A percentile compares a stretch with the other conserved stretches of the same genome.
These are phyloP conservation scores for Odontocerum albicorne DNA, from an alignment of 2,888 invertebrate species.

Conservation along the genomic window DNA sequence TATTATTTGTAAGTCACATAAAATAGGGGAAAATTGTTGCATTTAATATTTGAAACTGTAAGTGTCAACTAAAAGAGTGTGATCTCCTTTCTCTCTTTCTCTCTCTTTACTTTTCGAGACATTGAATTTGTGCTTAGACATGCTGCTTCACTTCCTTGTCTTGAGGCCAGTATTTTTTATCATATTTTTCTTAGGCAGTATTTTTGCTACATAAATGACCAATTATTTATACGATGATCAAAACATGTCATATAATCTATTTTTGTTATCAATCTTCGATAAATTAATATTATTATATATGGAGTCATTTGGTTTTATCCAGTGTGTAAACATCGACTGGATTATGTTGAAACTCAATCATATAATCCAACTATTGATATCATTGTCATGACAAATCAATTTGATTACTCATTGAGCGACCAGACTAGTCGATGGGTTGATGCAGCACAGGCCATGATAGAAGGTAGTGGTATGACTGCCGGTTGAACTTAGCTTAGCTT, in stretches of 20 bases:
- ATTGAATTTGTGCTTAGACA: no score
- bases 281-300: conserved; percentile 6
- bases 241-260: conserved; percentile 10
- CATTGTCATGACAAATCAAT: neutral
- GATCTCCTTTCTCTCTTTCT: no score
- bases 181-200: no score
- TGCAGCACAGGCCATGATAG: neutral
- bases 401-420: neutral
- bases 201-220: no score
- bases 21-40: neutral
- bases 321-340: neutral
- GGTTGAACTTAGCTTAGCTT: no score
- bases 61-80: no score
- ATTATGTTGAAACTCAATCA: neutral
- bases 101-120: no score
- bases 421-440: neutral
- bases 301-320: conserved; percentile 2
- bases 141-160: no score
- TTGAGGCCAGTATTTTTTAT: no score
- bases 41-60: no score
- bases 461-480: no score
- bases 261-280: conserved; percentile 14
- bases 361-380: conserved; percentile 4
- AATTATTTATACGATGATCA: conserved; percentile 16
- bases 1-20: neutral